Percentiles rank a stretch among this genome's conserved stretches.
Conservation (phyloP, 2,888 invertebrate species). For the Sphinx pinastri region DNA sequence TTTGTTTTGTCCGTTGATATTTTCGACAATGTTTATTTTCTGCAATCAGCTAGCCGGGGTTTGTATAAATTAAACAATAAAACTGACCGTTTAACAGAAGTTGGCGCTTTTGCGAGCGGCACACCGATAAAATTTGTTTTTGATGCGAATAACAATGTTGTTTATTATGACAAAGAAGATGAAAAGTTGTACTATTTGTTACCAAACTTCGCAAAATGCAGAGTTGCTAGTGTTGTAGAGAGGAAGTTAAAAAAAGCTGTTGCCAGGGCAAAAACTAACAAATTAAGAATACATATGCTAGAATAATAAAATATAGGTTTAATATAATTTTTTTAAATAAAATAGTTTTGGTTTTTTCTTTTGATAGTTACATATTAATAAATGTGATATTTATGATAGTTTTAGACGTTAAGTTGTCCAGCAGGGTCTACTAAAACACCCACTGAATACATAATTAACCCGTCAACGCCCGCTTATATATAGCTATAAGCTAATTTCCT, state of each 20-base stretch:
- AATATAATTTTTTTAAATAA: no score
- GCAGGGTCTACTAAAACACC: no score
- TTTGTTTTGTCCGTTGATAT: slow-evolving; percentile 62
- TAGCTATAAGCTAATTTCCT: no score
- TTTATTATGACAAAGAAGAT: slow-evolving; percentile 58
- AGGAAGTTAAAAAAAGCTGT: slow-evolving; percentile 37
- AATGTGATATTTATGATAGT: no score
- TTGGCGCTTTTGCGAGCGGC: slow-evolving; percentile 60
- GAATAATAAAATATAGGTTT: slow-evolving; percentile 23
- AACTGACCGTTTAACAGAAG: slow-evolving; percentile 47
- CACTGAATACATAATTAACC: no score
- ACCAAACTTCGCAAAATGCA: slow-evolving; percentile 60
- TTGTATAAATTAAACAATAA: slow-evolving; percentile 60
- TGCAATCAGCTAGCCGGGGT: slow-evolving; percentile 57
- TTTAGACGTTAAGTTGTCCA: no score
- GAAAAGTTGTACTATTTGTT: slow-evolving; percentile 59
- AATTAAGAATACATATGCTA: slow-evolving; percentile 23
- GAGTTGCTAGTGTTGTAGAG: slow-evolving; percentile 46
- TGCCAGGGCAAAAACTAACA: slow-evolving; percentile 11
- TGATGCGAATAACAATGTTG: slow-evolving; percentile 63
- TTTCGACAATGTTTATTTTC: slow-evolving; percentile 57
- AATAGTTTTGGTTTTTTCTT: no score
- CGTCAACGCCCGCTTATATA: no score
- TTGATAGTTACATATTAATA: no score
- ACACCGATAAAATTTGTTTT: slow-evolving; percentile 57